These are phyloP conservation scores for Mythimna albipuncta DNA, from an alignment of 2,888 invertebrate genomes.

Conservation along the genomic window DNA sequence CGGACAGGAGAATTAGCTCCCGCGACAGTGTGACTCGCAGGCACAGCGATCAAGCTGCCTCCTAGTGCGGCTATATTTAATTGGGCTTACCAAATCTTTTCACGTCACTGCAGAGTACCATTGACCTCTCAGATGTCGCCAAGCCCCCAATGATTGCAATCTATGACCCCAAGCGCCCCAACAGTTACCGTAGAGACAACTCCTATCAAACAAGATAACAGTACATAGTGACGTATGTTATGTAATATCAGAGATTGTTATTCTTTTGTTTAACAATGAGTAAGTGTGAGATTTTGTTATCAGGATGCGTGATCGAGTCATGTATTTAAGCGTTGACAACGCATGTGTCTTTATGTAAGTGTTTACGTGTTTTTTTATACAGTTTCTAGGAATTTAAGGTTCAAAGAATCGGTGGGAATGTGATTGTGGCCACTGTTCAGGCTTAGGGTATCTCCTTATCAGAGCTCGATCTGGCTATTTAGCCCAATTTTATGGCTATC, in stretches of 20 bases:
- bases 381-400: background rate
- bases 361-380: background rate
- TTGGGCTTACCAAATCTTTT: background rate
- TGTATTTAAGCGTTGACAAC: conserved; percentile 23
- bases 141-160: conserved; percentile 15
- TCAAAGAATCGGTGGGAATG: background rate
- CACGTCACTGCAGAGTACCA: background rate
- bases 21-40: too few species aligned
- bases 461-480: too few species aligned
- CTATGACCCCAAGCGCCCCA: conserved; percentile 6
- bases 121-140: conserved; percentile 1
- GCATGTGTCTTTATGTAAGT: conserved; percentile 21
- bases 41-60: too few species aligned
- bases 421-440: background rate
- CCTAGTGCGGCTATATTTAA: too few species aligned
- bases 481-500: too few species aligned
- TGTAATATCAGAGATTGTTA: conserved; percentile 20
- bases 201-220: conserved; percentile 13
- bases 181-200: conserved; percentile 30
- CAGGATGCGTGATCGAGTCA: conserved; percentile 47
- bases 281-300: conserved; percentile 35
- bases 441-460: background rate
- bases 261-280: conserved; percentile 28
- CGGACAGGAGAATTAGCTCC: too few species aligned
- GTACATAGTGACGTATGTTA: conserved; percentile 36